These are phyloP conservation scores for Agapostemon virescens DNA, from an alignment of 2,888 invertebrate genomes.

Conservation along the genomic window DNA sequence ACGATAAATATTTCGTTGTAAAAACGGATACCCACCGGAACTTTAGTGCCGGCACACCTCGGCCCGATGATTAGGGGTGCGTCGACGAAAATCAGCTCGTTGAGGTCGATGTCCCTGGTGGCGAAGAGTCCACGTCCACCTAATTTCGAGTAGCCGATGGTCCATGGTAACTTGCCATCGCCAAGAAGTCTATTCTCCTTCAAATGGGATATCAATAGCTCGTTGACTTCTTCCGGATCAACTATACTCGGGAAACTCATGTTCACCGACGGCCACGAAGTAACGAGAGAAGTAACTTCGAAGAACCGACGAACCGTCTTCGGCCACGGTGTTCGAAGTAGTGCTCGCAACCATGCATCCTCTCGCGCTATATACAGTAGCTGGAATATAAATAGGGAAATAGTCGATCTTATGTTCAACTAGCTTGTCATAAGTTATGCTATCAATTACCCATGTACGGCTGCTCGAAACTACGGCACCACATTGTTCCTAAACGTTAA, in stretches of 20 bases:
- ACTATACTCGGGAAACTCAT: constrained; percentile 30
- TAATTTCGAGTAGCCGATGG: constrained; percentile 83
- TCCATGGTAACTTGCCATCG: constrained; percentile 80
- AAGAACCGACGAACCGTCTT: neutral
- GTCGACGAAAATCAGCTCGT: constrained; percentile 88
- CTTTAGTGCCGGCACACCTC: constrained; percentile 81
- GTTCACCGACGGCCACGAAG: too few relatives aligned
- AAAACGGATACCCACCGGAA: neutral
- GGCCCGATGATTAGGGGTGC: constrained; percentile 87
- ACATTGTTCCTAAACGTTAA: neutral
- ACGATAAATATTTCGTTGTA: neutral
- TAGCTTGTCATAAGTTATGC: neutral
- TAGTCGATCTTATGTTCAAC: neutral
- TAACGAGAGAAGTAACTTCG: neutral
- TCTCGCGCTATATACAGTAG: constrained; percentile 18
- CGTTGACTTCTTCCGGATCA: constrained; percentile 61
- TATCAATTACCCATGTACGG: neutral
- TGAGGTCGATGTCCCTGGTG: constrained; percentile 84
- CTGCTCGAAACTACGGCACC: neutral
- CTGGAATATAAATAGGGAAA: constrained; percentile 12
- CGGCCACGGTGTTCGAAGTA: neutral
- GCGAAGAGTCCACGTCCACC: constrained; percentile 89
- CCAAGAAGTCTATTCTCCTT: constrained; percentile 55
- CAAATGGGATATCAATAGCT: constrained; percentile 66
- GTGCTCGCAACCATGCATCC: neutral